Percentiles rank a stretch among this genome's conserved stretches.
Conservation (phyloP, 2,888 invertebrate genomes). For the Steinernema carpocapsae region DNA sequence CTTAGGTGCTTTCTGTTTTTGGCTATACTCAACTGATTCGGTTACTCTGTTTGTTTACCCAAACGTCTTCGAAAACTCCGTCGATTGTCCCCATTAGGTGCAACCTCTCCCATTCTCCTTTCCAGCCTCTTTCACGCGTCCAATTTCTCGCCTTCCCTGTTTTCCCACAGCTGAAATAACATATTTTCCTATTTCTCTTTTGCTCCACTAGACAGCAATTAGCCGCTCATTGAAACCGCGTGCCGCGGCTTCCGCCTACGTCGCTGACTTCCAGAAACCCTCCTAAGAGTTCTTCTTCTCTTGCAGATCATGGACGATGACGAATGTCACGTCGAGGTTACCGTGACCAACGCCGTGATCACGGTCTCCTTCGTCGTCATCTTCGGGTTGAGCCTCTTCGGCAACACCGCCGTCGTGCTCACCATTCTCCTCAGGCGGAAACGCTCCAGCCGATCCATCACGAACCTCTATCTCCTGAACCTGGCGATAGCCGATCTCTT, state of each 20-base stretch:
- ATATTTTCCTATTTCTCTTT: too few species aligned
- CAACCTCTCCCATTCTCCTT: too few species aligned
- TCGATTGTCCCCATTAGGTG: too few species aligned
- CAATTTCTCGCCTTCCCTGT: too few species aligned
- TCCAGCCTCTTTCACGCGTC: background rate
- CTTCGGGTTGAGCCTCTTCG: conserved; percentile 50
- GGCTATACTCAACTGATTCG: too few species aligned
- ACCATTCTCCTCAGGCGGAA: conserved; percentile 70
- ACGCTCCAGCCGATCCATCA: conserved; percentile 71
- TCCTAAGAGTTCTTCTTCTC: too few species aligned
- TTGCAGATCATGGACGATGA: conserved; percentile 14
- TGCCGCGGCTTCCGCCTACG: background rate
- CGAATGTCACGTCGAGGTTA: conserved; percentile 31
- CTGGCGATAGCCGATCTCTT: conserved; percentile 76
- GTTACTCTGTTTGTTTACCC: too few species aligned
- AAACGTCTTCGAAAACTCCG: too few species aligned
- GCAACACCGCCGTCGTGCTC: conserved; percentile 69
- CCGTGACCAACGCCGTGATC: conserved; percentile 21
- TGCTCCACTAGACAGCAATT: too few species aligned
- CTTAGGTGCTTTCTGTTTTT: too few species aligned
- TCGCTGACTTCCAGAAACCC: background rate
- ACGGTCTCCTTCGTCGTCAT: conserved; percentile 41
- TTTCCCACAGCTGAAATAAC: too few species aligned
- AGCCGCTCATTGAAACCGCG: too few species aligned
- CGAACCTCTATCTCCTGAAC: conserved; percentile 73